Evolutionary conservation across 2,888 invertebrate species (phyloP), one percentile per base, ranked within the genome.

Genomic region (Chirona hameri): DNA sequence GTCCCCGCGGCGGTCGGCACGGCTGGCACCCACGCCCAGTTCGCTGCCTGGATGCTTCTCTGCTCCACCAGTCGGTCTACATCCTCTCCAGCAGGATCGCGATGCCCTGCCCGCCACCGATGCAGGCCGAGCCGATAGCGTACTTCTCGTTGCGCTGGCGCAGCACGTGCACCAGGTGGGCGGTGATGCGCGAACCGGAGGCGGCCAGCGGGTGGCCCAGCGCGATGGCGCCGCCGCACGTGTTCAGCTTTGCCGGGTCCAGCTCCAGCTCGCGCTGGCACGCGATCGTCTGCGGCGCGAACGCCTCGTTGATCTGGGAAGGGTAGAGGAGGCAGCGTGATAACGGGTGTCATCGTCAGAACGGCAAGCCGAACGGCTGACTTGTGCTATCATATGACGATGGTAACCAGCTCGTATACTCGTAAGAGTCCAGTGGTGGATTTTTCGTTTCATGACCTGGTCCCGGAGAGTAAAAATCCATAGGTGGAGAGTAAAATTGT

Each of bases 61-160:
- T 12, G 52, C 52, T 52, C 52, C 52, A 39, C 39, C 52, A 12
- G 52, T 52, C 12, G 12, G 52, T 52, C 52, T 52, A 85, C 79
- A 86, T 80, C 80, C 86, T 87, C 86, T 99, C 98, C 79, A 99
- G 87, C 87, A 99, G 90, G 24, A 99, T 86, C 2, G 99, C 97
- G 87, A 99, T 99, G 84, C 99, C 99, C 89, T 99, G 98, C 4
- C 99, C 99, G 79, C 99, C 99, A 52, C 99, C 99, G 89, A 99
- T 99, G 88, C 99, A 99, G 0, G 99, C 99, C 0, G 98, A 94
- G 18, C 98, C 99, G 87, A 99, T 93, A 57, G 92, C 98, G 84
- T 93, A 92, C 88, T 96, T 97, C 48, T 92, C 91, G 81, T 93
- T 93, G 85, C 93, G 93, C 85, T 96, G 92, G 89, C 97, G 93